Evolutionary conservation across 2,888 invertebrate species (phyloP), one percentile per base, ranked within the genome.

Genomic region (Aphrophora alni): DNA sequence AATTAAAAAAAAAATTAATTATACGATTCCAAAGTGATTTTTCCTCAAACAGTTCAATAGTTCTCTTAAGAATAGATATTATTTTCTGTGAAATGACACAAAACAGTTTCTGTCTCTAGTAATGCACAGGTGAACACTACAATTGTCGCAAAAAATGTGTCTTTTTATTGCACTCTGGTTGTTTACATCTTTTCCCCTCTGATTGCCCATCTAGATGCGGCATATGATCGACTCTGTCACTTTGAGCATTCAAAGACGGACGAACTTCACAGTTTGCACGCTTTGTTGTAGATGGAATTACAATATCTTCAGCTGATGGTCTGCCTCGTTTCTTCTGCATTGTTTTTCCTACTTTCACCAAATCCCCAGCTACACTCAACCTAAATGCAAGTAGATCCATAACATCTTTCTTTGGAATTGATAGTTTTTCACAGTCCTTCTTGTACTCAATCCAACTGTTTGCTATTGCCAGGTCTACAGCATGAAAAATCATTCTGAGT

Each of bases 401-500:
- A 44, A 71, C 44, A 44, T 78, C 14, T 12, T 78, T 81, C 25
- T 38, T 24, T 27, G 78, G 81, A 44, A 78, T 51, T 28, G 68
- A 75, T 26, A 21, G n/a, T 14, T 21, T 5, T 26, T 21, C 74
- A 51, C 38, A 70, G 12, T 21, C 25, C 51, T 78, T 73, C 12
- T 74, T 74, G 21, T 74, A 81, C 70, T 81, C 81, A 24, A 73
- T 71, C 79, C 75, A 81, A 44, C 38, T 59, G 75, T 77, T 59
- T 10, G 76, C 70, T 25, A 80, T 27, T 4, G 81, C 80, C 27
- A 81, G 24, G 51, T 81, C 79, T 21, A 81, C 38, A 25, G 51
- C 78, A 74, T 81, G 81, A 25, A 81, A 78, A 38, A 81, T 81
- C 78, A 81, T 72, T 21, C 81, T 38, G 14, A 78, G 74, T n/a